Percentiles rank a stretch among this genome's conserved stretches.
Evolutionary conservation across 1,140 invertebrate species (phyloP).

Genomic region (Drosophila nikananu): DNA sequence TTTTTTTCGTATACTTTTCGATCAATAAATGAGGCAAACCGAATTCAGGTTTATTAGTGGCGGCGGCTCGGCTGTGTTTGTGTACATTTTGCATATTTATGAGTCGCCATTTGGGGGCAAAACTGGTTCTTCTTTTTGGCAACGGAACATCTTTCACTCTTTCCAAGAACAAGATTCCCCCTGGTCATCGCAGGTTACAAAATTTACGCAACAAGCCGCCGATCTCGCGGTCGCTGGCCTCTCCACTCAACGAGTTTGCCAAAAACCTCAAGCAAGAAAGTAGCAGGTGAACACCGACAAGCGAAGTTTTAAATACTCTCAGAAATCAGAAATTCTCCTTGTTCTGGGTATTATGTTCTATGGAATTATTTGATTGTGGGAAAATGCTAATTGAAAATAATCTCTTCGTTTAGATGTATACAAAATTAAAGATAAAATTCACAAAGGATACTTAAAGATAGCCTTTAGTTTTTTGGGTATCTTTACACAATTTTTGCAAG

Average conservation of each 20-base stretch:
- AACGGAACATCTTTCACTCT: constrained; percentile 73
- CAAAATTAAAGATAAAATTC: neutral
- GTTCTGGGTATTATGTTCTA: neutral
- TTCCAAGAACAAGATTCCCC: constrained; percentile 71
- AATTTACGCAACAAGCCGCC: constrained; percentile 66
- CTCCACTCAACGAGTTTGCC: constrained; percentile 74
- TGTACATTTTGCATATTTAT: constrained; percentile 69
- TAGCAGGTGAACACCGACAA: neutral
- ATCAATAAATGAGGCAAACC: constrained; percentile 21
- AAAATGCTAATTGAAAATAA: too few relatives aligned
- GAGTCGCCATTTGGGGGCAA: constrained; percentile 36
- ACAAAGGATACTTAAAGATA: neutral
- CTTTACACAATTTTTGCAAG: neutral
- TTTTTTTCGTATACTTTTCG: neutral
- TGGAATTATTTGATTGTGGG: neutral
- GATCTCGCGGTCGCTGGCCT: constrained; percentile 74
- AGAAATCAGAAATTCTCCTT: neutral
- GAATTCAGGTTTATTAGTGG: constrained; percentile 65
- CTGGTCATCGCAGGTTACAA: constrained; percentile 46
- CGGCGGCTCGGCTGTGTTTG: constrained; percentile 15
- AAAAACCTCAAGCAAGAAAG: constrained; percentile 48
- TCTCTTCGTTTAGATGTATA: neutral
- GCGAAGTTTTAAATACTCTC: constrained; percentile 39
- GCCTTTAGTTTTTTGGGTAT: neutral
- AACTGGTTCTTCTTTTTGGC: constrained; percentile 66